Evolutionary conservation across 2,888 invertebrate genomes (phyloP).

Genomic region (Steromphala cineraria): DNA sequence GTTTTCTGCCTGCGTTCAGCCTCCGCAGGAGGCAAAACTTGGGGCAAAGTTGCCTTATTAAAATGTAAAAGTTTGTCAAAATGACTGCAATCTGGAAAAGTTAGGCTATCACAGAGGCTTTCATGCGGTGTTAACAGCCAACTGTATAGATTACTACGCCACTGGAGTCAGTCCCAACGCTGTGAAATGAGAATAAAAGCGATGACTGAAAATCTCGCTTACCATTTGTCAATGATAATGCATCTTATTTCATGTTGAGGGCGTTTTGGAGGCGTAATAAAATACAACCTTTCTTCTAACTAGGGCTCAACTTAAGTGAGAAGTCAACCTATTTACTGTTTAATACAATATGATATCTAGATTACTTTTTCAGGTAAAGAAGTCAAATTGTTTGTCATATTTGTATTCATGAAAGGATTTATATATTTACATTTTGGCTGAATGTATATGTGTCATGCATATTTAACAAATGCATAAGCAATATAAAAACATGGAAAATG

Average conservation of each 20-base stretch:
- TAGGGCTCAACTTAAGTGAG: too few species aligned
- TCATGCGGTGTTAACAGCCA: conserved; percentile 12
- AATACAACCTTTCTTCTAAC: not conserved
- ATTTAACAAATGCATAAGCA: too few species aligned
- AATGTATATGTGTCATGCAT: too few species aligned
- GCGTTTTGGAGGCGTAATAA: not conserved
- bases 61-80: conserved; percentile 18
- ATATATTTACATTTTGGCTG: too few species aligned
- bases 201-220: not conserved
- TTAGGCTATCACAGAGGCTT: conserved; percentile 15
- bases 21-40: not conserved
- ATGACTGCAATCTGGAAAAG: conserved; percentile 13
- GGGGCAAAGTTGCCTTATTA: conserved; percentile 7
- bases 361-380: too few species aligned
- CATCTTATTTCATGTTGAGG: not conserved
- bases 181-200: not conserved
- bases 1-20: not conserved
- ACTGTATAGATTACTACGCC: not conserved
- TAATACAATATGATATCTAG: too few species aligned
- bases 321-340: too few species aligned
- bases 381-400: too few species aligned
- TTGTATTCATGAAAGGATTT: too few species aligned
- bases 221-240: not conserved
- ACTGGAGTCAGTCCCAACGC: not conserved
- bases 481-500: too few species aligned